Evolutionary conservation across 2,797 vertebrate species (phyloP), one percentile per base, ranked within the genome.

Genomic region (Cacajao melanocephalus): DNA sequence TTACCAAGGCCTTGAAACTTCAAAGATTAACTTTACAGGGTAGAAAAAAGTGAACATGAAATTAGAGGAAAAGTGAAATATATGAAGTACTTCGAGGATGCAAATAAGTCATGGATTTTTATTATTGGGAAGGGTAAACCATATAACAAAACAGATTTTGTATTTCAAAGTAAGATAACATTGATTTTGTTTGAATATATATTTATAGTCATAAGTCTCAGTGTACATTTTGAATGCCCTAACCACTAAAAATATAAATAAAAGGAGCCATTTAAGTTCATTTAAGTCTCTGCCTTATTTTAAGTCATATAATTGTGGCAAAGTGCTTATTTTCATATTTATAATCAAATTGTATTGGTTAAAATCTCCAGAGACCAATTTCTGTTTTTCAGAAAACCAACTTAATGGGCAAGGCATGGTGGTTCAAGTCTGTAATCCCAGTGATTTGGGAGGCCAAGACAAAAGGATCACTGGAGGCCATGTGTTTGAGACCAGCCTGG

Each of bases 1-100:
- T 85, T 90, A 95, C 95, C 33, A 90, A 96, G 90, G 83, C 24
- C 96, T 96, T 95, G 85, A 96, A 96, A 95, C 93, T 91, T 97
- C 85, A 93, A 97, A 96, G 73, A 97, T 93, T 67, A 90, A 87
- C 26, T 90, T 92, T 67, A 46, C 26, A 92, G n/a, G 48, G 44
- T 24, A 81, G 67, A 70, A 92, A 39, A 4, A 84, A 10, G 22
- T 33, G 67, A 84, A 91, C 44, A 76, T n/a, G 13, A 90, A 94
- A 88, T 88, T 44, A 94, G 95, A 67, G 33, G 10, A 72, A 90
- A 95, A 95, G 87, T 84, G 44, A 93, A 93, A 94, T 94, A 83
- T 48, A 95, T 50, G 61, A 85, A 83, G 39, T 52, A 88, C 84
- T 92, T 96, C 39, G 90, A 95, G 87, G 61, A 14, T 78, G 19